Evolutionary conservation across 2,888 invertebrate genomes (phyloP).

Genomic region (Drosophila hamatofila): DNA sequence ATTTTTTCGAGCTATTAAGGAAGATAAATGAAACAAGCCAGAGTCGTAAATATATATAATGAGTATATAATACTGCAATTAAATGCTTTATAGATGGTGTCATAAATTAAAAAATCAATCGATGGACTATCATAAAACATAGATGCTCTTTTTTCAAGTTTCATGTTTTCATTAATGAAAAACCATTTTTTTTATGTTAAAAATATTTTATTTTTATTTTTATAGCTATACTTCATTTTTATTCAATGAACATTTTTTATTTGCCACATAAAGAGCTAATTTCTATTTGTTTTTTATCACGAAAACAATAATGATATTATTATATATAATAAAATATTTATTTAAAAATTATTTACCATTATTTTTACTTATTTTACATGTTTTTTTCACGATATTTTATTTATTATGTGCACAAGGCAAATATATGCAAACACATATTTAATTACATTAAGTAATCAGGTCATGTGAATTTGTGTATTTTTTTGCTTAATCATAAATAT

Average conservation of each 20-base stretch:
- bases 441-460: not conserved
- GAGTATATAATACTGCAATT: not conserved
- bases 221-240: not conserved
- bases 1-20: not conserved
- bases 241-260: too few relatives aligned
- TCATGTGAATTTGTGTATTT: not conserved
- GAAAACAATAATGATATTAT: too few relatives aligned
- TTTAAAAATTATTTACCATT: not conserved
- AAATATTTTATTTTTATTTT: not conserved
- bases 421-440: not conserved
- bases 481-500: not conserved
- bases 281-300: too few relatives aligned
- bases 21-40: not conserved
- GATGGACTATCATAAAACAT: not conserved
- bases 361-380: not conserved
- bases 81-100: not conserved
- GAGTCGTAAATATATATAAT: not conserved
- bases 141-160: not conserved
- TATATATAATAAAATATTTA: too few relatives aligned
- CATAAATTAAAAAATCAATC: not conserved
- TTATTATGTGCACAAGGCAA: not conserved
- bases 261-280: too few relatives aligned
- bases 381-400: not conserved
- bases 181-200: too few relatives aligned
- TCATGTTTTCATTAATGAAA: too few relatives aligned